Evolutionary conservation across 2,113 vertebrate genomes (phyloP), one percentile per base, ranked within the genome.

Genomic region (Cochlearius cochlearius): DNA sequence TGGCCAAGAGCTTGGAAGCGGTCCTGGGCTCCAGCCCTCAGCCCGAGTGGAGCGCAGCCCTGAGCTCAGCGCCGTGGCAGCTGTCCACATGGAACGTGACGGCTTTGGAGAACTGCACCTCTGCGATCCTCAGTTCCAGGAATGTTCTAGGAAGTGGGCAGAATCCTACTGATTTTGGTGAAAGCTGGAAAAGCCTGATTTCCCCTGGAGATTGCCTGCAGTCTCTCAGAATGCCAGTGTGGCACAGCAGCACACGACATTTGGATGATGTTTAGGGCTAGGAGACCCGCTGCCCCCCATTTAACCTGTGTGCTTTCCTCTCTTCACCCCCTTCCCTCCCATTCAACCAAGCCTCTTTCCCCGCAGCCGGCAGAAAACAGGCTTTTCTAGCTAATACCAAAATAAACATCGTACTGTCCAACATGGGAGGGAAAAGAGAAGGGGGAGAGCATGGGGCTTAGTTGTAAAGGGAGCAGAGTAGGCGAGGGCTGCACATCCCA

Each of bases 61-160:
- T 60, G 91, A 89, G 92, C 91, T 95, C 88, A 84, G 9, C 58
- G 7, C 96, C 58, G 10, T 94, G 90, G 96, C 92, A 88, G 73
- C 88, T 76, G 53, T 77, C 34, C 86, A 43, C 86, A 8, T 43
- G 94, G 95, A 97, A 97, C 90, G 92, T 94, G 96, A 56, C 6
- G 14, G 90, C 81, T 26, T 25, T 29, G 74, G 49, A 80, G 95
- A 63, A 4, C 93, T 50, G 86, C 94, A 87, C 94, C 94, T 91
- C 91, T 11, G 86, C 83, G 1, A 9, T 45, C n/a, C 91, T 23
- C 76, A 89, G 41, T 97, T 97, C 96, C 96, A 96, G 96, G 96
- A 96, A 96, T 96, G 96, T 97, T 96, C 96, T 69, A 94, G 96
- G 96, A 96, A 97, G 93, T 63, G 90, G 82, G 92, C 93, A 94